Evolutionary conservation across 64 coral and sea anemone species (phyloP), one percentile per base, ranked within the genome.

Genomic region (Montipora cactus): DNA sequence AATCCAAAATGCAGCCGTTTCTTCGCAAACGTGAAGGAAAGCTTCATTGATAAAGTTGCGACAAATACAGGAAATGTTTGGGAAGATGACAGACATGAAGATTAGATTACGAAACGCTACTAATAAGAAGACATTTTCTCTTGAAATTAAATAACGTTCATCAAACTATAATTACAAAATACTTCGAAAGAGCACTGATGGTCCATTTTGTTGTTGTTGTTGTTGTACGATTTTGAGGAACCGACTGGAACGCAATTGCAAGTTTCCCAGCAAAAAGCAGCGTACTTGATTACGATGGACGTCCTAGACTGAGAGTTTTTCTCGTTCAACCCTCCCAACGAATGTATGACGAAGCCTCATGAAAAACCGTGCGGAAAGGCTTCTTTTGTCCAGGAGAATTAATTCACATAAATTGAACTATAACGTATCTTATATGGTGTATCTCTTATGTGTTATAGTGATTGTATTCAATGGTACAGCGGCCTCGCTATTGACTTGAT

Each of bases 401-500:
- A 6, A 6, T 6, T 57, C 11, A 57, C 8, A 64, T 16, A 64
- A 12, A 64, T 64, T 64, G 11, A 16, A 4, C 61, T 12, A 14
- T 14, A 12, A 64, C 52, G 14, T 15, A 23, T 71, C 3, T 4
- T 19, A 5, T 23, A 22, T 21, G 19, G 68, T 23, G 68, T 7
- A 50, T 44, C 6, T 71, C 19, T 50, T 55, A 8, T 69, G 82
- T 71, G 15, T 22, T n/a, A 15, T 5, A 64, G 13, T 12, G 46
- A 14, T 13, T 16, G 8, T 84, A 45, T 49, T 78, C 16, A 48
- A 68, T n/a, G 28, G 7, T 50, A 22, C 47, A 57, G 53, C 53
- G 11, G 6, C 11, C 11, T 57, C 20, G 47, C 47, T 48, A 86
- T 86, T 86, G 82, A 86, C 82, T 86, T 69, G 82, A 72, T 71